These are phyloP conservation scores for Drosophila willistoni DNA, from an alignment of 1,140 invertebrate species.

Conservation along the genomic window DNA sequence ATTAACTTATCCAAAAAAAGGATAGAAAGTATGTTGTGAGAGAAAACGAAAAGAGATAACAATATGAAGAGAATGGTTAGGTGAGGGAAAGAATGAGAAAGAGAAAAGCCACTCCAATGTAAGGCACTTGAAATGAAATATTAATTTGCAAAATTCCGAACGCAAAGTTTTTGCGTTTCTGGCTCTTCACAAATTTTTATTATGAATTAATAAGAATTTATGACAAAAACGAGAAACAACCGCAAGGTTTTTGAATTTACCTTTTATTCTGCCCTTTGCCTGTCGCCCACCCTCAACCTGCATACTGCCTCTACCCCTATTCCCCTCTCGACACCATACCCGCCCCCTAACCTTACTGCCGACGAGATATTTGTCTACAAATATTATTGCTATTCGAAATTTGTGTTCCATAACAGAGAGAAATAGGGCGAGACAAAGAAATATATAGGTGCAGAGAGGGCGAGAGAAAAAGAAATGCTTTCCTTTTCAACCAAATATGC, in stretches of 20 bases:
- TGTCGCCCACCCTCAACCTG: constrained; percentile 15
- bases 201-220: constrained; percentile 81
- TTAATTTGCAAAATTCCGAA: constrained; percentile 73
- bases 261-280: constrained; percentile 36
- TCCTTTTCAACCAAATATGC: constrained; percentile 3
- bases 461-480: constrained; percentile 7
- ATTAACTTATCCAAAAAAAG: constrained; percentile 8
- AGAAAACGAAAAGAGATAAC: too few species aligned
- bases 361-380: constrained; percentile 68
- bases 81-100: not conserved
- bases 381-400: constrained; percentile 80
- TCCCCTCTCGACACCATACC: not conserved
- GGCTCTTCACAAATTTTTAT: constrained; percentile 71
- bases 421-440: constrained; percentile 8
- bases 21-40: too few species aligned
- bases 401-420: constrained; percentile 44
- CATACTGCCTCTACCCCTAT: not conserved
- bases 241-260: constrained; percentile 50
- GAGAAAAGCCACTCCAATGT: constrained; percentile 41
- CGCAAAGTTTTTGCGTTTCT: constrained; percentile 36
- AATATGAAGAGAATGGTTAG: too few species aligned
- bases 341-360: too few species aligned
- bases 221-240: constrained; percentile 39
- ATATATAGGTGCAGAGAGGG: constrained; percentile 25
- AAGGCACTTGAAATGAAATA: constrained; percentile 70